Conservation (phyloP, 2,113 vertebrate genomes). For the Ceratotherium simum region DNA sequence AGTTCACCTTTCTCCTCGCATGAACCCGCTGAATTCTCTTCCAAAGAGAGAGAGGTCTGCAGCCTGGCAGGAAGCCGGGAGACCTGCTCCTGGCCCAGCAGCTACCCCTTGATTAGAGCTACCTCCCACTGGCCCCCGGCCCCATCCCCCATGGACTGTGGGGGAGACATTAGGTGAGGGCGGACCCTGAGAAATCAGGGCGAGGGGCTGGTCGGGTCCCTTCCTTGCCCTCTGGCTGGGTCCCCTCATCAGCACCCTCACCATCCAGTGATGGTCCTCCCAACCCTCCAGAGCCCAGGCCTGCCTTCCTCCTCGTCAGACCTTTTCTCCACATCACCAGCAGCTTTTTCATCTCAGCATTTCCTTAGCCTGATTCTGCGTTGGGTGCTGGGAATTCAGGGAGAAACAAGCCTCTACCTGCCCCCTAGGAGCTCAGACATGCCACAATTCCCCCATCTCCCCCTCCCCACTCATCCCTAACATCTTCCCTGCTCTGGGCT, state of each 20-base stretch:
- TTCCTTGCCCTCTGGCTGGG: no score
- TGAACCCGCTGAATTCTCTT: neutral
- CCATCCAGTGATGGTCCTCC: neutral
- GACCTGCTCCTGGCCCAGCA: neutral
- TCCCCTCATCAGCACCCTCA: neutral
- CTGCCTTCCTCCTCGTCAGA: neutral
- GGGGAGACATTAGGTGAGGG: neutral
- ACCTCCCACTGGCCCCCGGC: rapidly evolving
- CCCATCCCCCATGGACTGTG: no score
- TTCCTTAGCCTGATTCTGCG: neutral
- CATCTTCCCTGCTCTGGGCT: neutral
- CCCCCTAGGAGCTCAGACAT: neutral
- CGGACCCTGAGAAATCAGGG: neutral
- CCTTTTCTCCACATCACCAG: neutral
- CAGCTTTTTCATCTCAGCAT: neutral
- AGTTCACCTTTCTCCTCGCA: neutral
- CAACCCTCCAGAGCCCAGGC: neutral
- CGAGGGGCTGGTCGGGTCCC: no score
- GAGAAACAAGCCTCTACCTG: neutral
- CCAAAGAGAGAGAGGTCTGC: neutral
- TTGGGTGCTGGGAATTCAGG: neutral
- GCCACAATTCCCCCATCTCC: neutral
- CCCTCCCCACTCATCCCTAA: neutral
- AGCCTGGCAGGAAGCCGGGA: neutral
- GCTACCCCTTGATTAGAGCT: neutral